Evolutionary conservation across 2,888 invertebrate species (phyloP), one percentile per base, ranked within the genome.

Genomic region (Lysandra coridon): DNA sequence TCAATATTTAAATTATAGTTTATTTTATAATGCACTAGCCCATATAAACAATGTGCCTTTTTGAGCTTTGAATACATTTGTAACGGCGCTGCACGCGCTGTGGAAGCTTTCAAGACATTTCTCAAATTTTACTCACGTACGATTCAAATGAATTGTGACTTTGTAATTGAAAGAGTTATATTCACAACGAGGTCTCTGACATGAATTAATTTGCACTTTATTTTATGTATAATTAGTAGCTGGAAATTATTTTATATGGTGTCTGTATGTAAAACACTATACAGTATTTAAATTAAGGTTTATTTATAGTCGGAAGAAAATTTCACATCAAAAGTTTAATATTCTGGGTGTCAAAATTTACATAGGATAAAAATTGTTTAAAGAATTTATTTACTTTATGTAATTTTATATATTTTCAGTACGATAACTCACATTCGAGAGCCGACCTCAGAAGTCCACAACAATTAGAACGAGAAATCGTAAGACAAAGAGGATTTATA

Each of bases 381-480:
- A n/a, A 30, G 30, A 12, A 69, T 33, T 3, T 64, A 12, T 30
- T 33, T 69, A 30, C 6, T 30, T n/a, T 64, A 64, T 64, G 44
- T 14, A 40, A 73, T 7, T 7, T 40, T 73, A 40, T 4, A 33
- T 83, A 78, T 53, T 80, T 92, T 91, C 89, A 95, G 95, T 91
- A 92, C 79, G 95, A 95, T 76, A 91, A 91, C 80, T 90, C 92
- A 79, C 92, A 93, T 83, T 94, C 92, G 81, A 89, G 95, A 85
- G 83, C 89, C 62, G 95, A 95, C 85, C 91, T 95, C 76, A 89
- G 96, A 86, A 96, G 96, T 86, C 95, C 96, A 4, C 96, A 96
- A 84, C 96, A 96, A 87, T 85, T 96, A 74, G 96, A 96, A 88
- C 89, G 96, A 84, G 96, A 96, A 85, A 95, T 95, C 81, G 88